Base-by-base conservation (phyloP, 2,888 invertebrate species). In the Merodon equestris region DNA sequence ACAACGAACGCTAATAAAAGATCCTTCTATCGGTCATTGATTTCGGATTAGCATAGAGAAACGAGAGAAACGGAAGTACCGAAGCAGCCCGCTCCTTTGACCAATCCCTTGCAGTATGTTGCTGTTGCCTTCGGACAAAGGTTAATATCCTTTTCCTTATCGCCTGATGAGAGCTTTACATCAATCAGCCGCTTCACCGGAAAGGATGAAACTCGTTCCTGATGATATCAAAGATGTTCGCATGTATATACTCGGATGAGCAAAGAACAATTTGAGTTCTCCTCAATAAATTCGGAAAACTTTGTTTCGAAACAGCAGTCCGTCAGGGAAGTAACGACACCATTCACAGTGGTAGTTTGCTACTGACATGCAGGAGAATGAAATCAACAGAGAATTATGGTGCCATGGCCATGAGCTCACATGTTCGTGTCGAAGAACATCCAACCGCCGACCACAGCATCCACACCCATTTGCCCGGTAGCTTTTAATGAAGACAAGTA, bases 11-110 rank as follows among this genome's bases (percentile, higher is more conserved):
- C 68, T 68, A 74, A 68, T 79, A 79, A 74, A 74, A 68, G 68
- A 73, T 70, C 54, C 64, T 64, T 54, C 70, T 70, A 74, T 79
- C 74, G 79, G 74, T 64, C 74, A 79, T 79, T 79, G 79, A 79
- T 79, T 79, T 74, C 68, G 27, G 54, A 79, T 79, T 79, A 63
- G 57, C 50, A 27, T 53, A 48, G 19, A 36, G 36, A 36, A 13
- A 38, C 34, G 38, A 42, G 14, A 64, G 57, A 14, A 47, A 45
- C 1, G 7, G 27, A 27, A 27, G 7, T 27, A 7, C 27, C 3
- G 27, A 27, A 27, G 7, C 7, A 4, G 27, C 47, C 18, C 58
- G 51, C 48, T 54, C 47, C 54, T 44, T 56, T 66, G 61, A 50
- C 60, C 60, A 38, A 48, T 44, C 48, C 60, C n/a, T 47, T 61